phyloP scores from a whole-genome alignment of 1,140 invertebrate genomes.

The Grapholita molesta region DNA sequence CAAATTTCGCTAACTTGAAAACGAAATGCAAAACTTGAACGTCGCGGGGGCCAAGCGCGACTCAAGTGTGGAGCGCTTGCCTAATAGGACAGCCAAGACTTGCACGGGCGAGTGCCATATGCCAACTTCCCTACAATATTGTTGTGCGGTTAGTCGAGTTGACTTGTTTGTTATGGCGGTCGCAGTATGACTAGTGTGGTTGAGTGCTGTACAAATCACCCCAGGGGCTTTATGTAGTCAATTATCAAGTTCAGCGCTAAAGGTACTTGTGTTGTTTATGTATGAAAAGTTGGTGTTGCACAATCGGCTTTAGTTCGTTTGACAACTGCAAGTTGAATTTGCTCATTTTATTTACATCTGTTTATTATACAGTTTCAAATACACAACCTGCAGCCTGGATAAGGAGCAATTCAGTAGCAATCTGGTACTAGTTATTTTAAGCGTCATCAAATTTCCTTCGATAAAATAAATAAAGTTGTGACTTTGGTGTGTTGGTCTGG shows the following conservation, averaged over 20 bases:
- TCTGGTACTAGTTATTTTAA: too few relatives aligned
- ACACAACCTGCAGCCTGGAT: too few relatives aligned
- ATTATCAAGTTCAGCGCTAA: conserved; percentile 3
- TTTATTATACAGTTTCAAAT: too few relatives aligned
- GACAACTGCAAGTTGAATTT: neutral
- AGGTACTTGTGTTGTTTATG: neutral
- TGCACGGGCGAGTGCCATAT: conserved; percentile 22
- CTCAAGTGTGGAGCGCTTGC: conserved; percentile 44
- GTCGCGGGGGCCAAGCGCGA: conserved; percentile 41
- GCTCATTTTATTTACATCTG: neutral
- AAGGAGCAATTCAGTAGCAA: too few relatives aligned
- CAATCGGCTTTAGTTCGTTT: neutral
- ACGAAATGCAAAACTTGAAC: conserved; percentile 49
- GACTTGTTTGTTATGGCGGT: conserved; percentile 47
- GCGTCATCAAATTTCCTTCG: too few relatives aligned
- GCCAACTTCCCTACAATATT: conserved; percentile 49
- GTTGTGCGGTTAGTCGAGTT: conserved; percentile 44
- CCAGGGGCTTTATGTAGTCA: conserved; percentile 1
- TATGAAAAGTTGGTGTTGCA: neutral
- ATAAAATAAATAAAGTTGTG: too few relatives aligned
- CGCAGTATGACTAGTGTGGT: conserved; percentile 19
- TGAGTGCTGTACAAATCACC: neutral
- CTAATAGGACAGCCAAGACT: conserved; percentile 43
- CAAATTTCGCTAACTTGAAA: conserved; percentile 52
- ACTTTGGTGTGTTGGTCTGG: too few relatives aligned